Percentiles rank a stretch among this genome's conserved stretches.
These are phyloP conservation scores for Halcyon malimbica DNA, from an alignment of 2,113 vertebrate species.

Conservation along the genomic window DNA sequence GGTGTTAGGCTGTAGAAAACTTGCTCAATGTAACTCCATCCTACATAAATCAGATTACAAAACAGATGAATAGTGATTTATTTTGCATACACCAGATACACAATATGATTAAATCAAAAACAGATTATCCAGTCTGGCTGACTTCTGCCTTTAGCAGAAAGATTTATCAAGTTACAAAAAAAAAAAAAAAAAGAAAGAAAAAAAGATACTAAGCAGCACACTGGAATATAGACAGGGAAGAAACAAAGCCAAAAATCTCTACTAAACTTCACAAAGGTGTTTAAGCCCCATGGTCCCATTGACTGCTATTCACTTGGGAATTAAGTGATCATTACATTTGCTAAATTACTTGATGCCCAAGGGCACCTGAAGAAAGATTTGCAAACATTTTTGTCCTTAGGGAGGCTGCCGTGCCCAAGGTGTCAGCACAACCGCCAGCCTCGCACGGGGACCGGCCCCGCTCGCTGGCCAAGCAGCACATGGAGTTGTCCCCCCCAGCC, in stretches of 20 bases:
- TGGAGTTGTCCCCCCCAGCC: fast-evolving
- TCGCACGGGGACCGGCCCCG: not conserved
- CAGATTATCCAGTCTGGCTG: slow-evolving; percentile 65
- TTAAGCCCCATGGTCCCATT: not conserved
- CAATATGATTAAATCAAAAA: slow-evolving; percentile 67
- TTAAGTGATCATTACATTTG: not conserved
- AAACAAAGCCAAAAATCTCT: slow-evolving; percentile 1
- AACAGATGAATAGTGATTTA: slow-evolving; percentile 65
- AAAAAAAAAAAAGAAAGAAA: not conserved
- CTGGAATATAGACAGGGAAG: not conserved
- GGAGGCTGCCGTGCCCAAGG: not conserved
- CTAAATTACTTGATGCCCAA: not conserved
- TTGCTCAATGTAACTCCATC: not conserved
- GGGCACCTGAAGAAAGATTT: not conserved
- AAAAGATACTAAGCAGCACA: not conserved
- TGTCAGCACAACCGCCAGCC: not conserved
- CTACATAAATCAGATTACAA: slow-evolving; percentile 49
- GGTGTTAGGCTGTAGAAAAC: not conserved
- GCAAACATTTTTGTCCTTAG: not conserved
- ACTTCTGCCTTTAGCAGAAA: slow-evolving; percentile 56
- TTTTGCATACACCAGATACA: slow-evolving; percentile 62
- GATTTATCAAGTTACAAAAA: slow-evolving; percentile 36
- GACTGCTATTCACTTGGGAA: not conserved
- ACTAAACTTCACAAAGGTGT: not conserved
- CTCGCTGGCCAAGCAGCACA: not conserved